Conservation (phyloP, 2,113 vertebrate genomes). For the Sapajus apella region DNA sequence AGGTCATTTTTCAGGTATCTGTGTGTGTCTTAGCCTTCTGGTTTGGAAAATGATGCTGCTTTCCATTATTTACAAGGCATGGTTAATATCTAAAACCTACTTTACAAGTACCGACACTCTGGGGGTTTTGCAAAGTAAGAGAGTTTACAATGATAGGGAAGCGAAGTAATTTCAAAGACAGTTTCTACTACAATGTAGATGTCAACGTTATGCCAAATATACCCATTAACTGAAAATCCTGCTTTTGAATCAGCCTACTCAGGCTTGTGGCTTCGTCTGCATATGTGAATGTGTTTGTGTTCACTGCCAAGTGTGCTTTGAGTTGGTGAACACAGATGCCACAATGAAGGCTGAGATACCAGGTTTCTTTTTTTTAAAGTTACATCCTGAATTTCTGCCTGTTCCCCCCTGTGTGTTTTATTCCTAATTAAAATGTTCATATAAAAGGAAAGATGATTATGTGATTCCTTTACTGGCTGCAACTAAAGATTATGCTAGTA, state of each 20-base stretch:
- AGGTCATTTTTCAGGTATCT: neutral
- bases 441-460: conserved; percentile 64
- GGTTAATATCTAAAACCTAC: neutral
- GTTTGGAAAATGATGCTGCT: neutral
- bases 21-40: neutral
- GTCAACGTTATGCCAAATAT: neutral
- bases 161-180: conserved; percentile 34
- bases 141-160: neutral
- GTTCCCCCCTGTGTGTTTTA: neutral
- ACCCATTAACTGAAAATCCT: conserved; percentile 41
- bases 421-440: conserved; percentile 50
- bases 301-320: conserved; percentile 42
- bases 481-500: conserved; percentile 57
- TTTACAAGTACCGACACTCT: neutral
- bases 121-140: neutral
- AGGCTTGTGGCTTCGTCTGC: conserved; percentile 58
- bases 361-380: neutral
- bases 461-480: conserved; percentile 40
- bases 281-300: conserved; percentile 64
- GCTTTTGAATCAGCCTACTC: conserved; percentile 33
- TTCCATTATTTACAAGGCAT: neutral
- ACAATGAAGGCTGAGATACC: conserved; percentile 20
- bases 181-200: neutral
- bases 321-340: conserved; percentile 53
- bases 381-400: conserved; percentile 66